phyloP scores from a whole-genome alignment of 2,113 vertebrate genomes.

The Anarhynchus alexandrinus region DNA sequence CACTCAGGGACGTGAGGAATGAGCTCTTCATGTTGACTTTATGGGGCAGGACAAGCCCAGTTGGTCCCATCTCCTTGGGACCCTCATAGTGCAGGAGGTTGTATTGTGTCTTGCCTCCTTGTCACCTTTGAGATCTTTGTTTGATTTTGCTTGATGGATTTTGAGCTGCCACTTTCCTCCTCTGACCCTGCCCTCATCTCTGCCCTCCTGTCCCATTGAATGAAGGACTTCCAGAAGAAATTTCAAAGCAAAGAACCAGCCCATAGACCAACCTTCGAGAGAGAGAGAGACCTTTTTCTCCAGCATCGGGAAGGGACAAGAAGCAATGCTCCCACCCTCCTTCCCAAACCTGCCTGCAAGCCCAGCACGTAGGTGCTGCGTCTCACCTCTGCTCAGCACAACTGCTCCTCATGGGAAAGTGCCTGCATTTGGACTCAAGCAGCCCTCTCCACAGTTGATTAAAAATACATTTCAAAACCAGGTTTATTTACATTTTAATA shows the following conservation, averaged over 20 bases:
- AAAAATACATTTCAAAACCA: constrained; percentile 47
- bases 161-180: neutral
- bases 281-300: neutral
- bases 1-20: accelerated
- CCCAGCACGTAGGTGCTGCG: accelerated
- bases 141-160: neutral
- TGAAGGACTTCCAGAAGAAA: neutral
- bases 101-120: neutral
- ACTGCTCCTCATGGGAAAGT: too few species aligned
- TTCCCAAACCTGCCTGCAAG: neutral
- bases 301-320: neutral
- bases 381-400: neutral
- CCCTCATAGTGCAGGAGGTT: accelerated
- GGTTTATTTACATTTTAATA: constrained; percentile 71
- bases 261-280: accelerated
- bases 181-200: neutral
- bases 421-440: too few species aligned
- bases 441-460: constrained; percentile 37
- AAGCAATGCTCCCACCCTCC: neutral
- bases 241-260: neutral
- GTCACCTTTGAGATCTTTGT: neutral
- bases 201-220: accelerated
- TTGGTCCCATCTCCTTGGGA: neutral
- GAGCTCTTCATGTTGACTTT: neutral
- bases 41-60: neutral